Conservation (phyloP, 92 coral and sea anemone species). For the Parazoanthus swiftii region DNA sequence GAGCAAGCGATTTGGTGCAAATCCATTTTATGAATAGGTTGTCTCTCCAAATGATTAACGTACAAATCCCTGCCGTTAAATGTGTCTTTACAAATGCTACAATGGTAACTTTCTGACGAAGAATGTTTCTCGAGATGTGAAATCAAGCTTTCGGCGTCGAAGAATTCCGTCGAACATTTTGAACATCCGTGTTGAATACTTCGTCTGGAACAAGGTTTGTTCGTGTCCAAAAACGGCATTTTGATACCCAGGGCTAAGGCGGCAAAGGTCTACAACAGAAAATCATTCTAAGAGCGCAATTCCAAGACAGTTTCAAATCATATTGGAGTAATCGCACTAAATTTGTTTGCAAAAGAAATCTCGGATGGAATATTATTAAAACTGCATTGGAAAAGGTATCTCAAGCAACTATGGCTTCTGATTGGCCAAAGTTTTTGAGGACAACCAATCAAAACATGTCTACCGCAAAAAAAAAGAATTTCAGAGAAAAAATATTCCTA, state of each 20-base stretch:
- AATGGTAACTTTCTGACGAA: slow-evolving; percentile 4
- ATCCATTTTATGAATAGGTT: slow-evolving; percentile 40
- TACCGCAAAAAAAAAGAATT: no score
- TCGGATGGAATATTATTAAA: no score
- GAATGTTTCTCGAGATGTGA: slow-evolving; percentile 11
- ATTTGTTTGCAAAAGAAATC: no score
- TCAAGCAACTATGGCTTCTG: no score
- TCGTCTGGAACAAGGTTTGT: neutral
- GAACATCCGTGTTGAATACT: slow-evolving; percentile 12
- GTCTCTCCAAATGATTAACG: slow-evolving; percentile 36
- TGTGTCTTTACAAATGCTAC: slow-evolving; percentile 21
- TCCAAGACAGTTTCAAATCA: neutral
- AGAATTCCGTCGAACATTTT: neutral
- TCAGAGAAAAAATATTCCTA: no score
- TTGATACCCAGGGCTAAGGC: neutral
- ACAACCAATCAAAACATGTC: no score
- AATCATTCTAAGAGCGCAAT: neutral
- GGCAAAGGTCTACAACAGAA: neutral
- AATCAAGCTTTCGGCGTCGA: slow-evolving; percentile 8
- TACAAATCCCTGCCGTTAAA: slow-evolving; percentile 24
- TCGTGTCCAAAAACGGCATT: slow-evolving; percentile 16
- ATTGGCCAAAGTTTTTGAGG: no score
- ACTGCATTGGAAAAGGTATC: no score
- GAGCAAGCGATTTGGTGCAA: slow-evolving; percentile 56
- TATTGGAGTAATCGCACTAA: no score